Evolutionary conservation across 2,113 vertebrate genomes (phyloP).

Genomic region (Platysternon megacephalum): DNA sequence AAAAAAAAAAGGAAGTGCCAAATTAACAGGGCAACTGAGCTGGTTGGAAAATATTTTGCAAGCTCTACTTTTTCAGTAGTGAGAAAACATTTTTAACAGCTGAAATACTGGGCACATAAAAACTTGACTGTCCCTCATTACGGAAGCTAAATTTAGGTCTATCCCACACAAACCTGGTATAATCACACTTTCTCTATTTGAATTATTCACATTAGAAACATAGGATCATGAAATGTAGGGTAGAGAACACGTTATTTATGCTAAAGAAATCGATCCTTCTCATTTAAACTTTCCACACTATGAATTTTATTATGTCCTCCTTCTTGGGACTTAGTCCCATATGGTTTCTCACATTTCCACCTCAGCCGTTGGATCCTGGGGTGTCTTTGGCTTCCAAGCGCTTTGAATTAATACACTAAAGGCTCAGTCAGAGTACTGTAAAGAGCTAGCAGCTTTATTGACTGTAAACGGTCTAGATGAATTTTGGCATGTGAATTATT

Average conservation of each 20-base stretch:
- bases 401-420: slow-evolving; percentile 49
- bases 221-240: slow-evolving; percentile 39
- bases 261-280: slow-evolving; percentile 32
- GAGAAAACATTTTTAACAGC: slow-evolving; percentile 27
- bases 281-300: slow-evolving; percentile 27
- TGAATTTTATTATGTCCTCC: slow-evolving; percentile 38
- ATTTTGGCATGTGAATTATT: slow-evolving; percentile 60
- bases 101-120: slow-evolving; percentile 23
- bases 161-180: slow-evolving; percentile 52
- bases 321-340: slow-evolving; percentile 27
- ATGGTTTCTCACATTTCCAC: slow-evolving; percentile 61
- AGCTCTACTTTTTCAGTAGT: slow-evolving; percentile 47
- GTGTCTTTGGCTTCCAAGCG: slow-evolving; percentile 21
- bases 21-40: background rate
- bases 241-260: slow-evolving; percentile 59
- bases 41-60: slow-evolving; percentile 27
- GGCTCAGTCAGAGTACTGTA: slow-evolving; percentile 16
- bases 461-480: slow-evolving; percentile 37
- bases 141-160: slow-evolving; percentile 68
- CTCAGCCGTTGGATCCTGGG: slow-evolving; percentile 13
- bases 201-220: slow-evolving; percentile 62
- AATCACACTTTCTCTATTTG: slow-evolving; percentile 43
- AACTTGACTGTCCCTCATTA: slow-evolving; percentile 58
- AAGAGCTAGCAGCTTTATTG: slow-evolving; percentile 58
- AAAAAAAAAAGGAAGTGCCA: background rate